Conservation (phyloP, 2,797 vertebrate species). For the Coendou prehensilis region DNA sequence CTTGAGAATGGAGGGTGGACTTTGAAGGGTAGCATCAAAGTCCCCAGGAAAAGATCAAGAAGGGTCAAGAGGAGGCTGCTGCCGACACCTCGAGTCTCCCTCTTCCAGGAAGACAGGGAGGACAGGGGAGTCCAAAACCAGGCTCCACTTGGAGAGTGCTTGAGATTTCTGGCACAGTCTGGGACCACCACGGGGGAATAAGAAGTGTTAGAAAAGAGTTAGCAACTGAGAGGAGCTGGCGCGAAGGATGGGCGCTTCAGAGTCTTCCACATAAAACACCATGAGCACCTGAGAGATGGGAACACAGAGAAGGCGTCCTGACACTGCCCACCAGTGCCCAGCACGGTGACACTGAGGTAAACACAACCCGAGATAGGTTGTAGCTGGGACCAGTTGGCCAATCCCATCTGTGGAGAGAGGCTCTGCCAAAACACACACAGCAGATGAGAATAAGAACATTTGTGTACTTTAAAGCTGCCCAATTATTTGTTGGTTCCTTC, state of each 20-base stretch:
- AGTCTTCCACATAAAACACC: background rate
- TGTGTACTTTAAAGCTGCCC: constrained; percentile 56
- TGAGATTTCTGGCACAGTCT: background rate
- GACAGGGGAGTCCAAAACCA: background rate
- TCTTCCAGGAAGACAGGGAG: background rate
- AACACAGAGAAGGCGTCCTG: background rate
- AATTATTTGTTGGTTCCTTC: constrained; percentile 72
- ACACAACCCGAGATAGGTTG: background rate
- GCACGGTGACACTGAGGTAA: background rate
- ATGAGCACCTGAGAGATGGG: background rate
- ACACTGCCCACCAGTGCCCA: background rate
- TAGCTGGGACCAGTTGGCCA: background rate
- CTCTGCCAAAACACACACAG: constrained; percentile 69
- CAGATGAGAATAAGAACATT: constrained; percentile 66
- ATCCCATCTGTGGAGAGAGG: background rate
- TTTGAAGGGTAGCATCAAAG: background rate
- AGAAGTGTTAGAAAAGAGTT: background rate
- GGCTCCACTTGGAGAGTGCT: background rate
- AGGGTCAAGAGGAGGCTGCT: background rate
- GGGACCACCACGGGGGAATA: background rate
- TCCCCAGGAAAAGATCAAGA: background rate
- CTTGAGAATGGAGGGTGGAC: background rate
- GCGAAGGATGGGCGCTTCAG: background rate
- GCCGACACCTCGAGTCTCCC: background rate
- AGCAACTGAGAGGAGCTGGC: background rate